phyloP scores from a whole-genome alignment of 2,888 invertebrate species.

The Agapostemon virescens region DNA sequence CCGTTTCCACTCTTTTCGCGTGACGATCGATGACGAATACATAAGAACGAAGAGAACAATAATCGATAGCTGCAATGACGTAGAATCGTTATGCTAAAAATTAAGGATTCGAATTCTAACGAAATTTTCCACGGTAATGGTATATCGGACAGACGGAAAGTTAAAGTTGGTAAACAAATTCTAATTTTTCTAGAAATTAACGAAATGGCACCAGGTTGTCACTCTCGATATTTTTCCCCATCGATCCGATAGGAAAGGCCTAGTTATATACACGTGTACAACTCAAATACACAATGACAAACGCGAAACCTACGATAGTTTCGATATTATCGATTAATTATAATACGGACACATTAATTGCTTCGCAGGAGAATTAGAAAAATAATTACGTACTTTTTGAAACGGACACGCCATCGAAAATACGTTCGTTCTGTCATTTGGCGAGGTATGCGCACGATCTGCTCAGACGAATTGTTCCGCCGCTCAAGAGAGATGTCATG shows the following conservation, averaged over 20 bases:
- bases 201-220: constrained; percentile 17
- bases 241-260: constrained; percentile 23
- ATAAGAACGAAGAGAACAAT: constrained; percentile 10
- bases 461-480: constrained; percentile 33
- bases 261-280: constrained; percentile 1
- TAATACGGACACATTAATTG: neutral
- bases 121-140: neutral
- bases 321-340: constrained; percentile 2
- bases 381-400: constrained; percentile 53
- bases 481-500: constrained; percentile 46
- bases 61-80: constrained; percentile 11
- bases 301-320: constrained; percentile 8
- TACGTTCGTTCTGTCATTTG: constrained; percentile 55
- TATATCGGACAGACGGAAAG: neutral
- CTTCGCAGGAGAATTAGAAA: constrained; percentile 21
- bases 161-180: constrained; percentile 3
- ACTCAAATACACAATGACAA: constrained; percentile 10
- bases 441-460: constrained; percentile 36
- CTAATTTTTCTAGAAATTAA: constrained; percentile 1
- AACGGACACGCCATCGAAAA: constrained; percentile 51
- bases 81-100: neutral
- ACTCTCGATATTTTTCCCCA: constrained; percentile 24
- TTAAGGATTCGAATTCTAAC: constrained; percentile 4
- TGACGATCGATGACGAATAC: neutral
- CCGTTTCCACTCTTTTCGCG: neutral